phyloP scores from a whole-genome alignment of 92 coral and sea anemone genomes.

The Palythoa caribaeorum region DNA sequence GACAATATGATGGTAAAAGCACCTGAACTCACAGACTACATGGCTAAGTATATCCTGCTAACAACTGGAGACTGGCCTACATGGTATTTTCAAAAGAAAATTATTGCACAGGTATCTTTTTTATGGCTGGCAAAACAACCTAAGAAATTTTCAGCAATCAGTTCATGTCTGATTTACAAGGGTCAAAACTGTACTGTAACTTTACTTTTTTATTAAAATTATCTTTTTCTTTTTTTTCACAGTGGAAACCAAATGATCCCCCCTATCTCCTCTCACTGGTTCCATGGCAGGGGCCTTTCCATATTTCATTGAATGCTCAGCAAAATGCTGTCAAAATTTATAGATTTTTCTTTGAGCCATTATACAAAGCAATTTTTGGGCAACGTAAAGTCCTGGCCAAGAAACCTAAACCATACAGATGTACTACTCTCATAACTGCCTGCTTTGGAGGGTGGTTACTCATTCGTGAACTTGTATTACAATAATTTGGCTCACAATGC shows the following conservation, averaged over 20 bases:
- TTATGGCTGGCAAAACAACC: neutral
- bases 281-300: conserved; percentile 78
- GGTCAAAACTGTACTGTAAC: neutral
- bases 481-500: neutral
- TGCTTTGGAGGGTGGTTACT: neutral
- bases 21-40: conserved; percentile 34
- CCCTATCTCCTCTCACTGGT: conserved; percentile 57
- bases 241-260: conserved; percentile 59
- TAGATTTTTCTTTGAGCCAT: conserved; percentile 65
- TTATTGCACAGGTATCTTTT: conserved; percentile 52
- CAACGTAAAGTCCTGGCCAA: conserved; percentile 52
- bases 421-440: conserved; percentile 49
- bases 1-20: conserved; percentile 4
- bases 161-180: neutral
- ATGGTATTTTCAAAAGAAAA: conserved; percentile 63
- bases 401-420: conserved; percentile 59
- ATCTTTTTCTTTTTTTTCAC: conserved; percentile 24
- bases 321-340: conserved; percentile 63
- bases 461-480: neutral
- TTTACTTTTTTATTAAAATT: too few relatives aligned
- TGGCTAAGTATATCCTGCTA: conserved; percentile 19
- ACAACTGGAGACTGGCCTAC: conserved; percentile 71
- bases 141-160: conserved; percentile 10
- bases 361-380: conserved; percentile 62
- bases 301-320: conserved; percentile 61